Evolutionary conservation across 2,113 vertebrate genomes (phyloP).

Genomic region (Pitta sordida): DNA sequence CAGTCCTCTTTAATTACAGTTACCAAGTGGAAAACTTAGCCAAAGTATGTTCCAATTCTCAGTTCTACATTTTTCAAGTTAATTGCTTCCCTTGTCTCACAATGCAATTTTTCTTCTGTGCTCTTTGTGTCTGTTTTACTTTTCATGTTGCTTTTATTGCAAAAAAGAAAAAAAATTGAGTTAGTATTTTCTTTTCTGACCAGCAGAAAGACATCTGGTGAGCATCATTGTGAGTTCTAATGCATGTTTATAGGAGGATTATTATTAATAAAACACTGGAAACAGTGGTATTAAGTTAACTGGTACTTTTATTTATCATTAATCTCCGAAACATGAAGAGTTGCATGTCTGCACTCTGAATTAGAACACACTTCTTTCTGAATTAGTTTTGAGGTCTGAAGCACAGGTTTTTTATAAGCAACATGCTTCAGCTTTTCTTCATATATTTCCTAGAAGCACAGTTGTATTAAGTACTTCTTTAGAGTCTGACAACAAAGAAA

Average conservation of each 20-base stretch:
- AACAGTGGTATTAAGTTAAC: slow-evolving; percentile 20
- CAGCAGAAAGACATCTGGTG: slow-evolving; percentile 29
- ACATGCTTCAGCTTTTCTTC: not conserved
- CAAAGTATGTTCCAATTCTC: slow-evolving; percentile 40
- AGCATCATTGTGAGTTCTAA: slow-evolving; percentile 15
- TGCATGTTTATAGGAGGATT: not conserved
- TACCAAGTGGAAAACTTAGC: not conserved
- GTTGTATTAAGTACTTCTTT: not conserved
- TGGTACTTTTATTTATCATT: slow-evolving; percentile 1
- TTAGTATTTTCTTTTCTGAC: slow-evolving; percentile 1
- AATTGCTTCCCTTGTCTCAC: not conserved
- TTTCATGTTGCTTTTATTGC: slow-evolving; percentile 13
- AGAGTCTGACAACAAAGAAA: not conserved
- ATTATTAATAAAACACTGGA: slow-evolving; percentile 22
- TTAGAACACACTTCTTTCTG: not conserved
- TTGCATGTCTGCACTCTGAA: not conserved
- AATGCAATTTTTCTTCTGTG: slow-evolving; percentile 10
- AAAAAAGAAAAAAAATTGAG: not conserved
- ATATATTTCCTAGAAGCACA: not conserved
- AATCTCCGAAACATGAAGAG: not conserved
- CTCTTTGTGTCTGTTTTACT: not conserved
- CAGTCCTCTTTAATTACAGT: slow-evolving; percentile 14
- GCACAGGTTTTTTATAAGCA: not conserved
- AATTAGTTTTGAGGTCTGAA: not conserved
- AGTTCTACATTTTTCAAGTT: slow-evolving; percentile 38